phyloP scores from a whole-genome alignment of 2,797 vertebrate genomes.

The Synanceia verrucosa region DNA sequence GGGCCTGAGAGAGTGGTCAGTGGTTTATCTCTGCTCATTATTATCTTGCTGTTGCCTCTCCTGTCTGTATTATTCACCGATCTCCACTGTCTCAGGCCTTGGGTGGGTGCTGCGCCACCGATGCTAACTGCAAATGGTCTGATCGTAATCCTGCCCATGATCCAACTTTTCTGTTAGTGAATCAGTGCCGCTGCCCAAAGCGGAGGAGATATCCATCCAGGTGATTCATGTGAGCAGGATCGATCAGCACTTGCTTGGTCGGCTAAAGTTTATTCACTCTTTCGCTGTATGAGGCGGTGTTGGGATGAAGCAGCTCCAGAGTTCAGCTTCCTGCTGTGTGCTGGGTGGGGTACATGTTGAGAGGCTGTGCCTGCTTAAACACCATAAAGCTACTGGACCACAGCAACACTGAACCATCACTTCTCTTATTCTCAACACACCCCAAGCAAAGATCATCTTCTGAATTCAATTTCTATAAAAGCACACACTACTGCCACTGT shows the following conservation, averaged over 20 bases:
- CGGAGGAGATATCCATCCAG: slow-evolving; percentile 38
- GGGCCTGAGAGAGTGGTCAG: slow-evolving; percentile 16
- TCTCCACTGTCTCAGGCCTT: slow-evolving; percentile 3
- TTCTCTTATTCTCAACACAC: background rate
- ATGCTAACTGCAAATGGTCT: slow-evolving; percentile 58
- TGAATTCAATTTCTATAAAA: background rate
- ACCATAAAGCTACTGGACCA: slow-evolving; percentile 8
- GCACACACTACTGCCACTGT: background rate
- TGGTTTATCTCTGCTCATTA: slow-evolving; percentile 47
- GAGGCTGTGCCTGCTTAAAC: slow-evolving; percentile 18
- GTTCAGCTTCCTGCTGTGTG: slow-evolving; percentile 17
- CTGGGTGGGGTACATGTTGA: slow-evolving; percentile 21
- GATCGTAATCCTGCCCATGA: slow-evolving; percentile 45
- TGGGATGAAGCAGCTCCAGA: background rate
- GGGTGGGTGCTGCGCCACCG: slow-evolving; percentile 15
- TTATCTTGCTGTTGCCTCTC: slow-evolving; percentile 29
- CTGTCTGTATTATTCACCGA: slow-evolving; percentile 39
- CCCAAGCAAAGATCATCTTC: background rate
- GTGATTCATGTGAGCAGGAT: slow-evolving; percentile 22
- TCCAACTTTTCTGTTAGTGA: slow-evolving; percentile 23
- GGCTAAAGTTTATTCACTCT: slow-evolving; percentile 27
- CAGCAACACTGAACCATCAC: slow-evolving; percentile 22
- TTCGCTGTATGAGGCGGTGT: slow-evolving; percentile 14
- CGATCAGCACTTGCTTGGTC: slow-evolving; percentile 23
- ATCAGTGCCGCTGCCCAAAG: slow-evolving; percentile 20